A percentile compares a stretch with the other conserved stretches of the same genome.
These are phyloP conservation scores for Apodemus speciosus DNA, from an alignment of 2,113 vertebrate species.

Conservation along the genomic window DNA sequence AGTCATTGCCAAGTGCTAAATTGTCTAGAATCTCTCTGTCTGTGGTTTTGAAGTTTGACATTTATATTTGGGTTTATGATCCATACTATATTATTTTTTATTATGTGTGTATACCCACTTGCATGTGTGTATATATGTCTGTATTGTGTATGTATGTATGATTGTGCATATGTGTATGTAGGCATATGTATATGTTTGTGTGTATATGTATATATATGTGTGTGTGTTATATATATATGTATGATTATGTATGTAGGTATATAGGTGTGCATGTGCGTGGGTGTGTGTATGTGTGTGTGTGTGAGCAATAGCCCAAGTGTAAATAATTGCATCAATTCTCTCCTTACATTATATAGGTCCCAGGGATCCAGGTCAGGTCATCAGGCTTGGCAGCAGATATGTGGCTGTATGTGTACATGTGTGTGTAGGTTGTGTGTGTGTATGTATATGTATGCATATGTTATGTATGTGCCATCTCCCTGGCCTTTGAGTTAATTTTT, in stretches of 20 bases:
- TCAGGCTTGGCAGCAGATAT: not conserved
- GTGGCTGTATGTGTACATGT: too few species aligned
- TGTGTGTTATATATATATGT: not conserved
- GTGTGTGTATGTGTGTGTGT: too few species aligned
- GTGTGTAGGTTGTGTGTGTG: too few species aligned
- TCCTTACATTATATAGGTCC: too few species aligned
- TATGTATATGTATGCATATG: too few species aligned
- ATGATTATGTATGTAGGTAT: not conserved
- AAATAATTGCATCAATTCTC: not conserved
- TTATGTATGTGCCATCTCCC: not conserved
- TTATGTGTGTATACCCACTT: not conserved
- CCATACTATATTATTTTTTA: not conserved
- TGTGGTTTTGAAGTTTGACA: not conserved
- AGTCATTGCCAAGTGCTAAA: not conserved
- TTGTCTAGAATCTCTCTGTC: not conserved
- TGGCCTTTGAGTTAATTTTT: constrained; percentile 12
- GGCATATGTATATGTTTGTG: not conserved
- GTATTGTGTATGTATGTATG: not conserved
- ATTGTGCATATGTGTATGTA: not conserved
- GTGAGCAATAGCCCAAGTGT: not conserved
- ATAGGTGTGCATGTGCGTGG: too few species aligned
- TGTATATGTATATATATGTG: not conserved
- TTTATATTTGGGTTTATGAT: not conserved
- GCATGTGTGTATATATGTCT: not conserved
- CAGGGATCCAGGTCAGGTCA: not conserved